phyloP scores from a whole-genome alignment of 2,797 vertebrate genomes.

The Poecilia picta region DNA sequence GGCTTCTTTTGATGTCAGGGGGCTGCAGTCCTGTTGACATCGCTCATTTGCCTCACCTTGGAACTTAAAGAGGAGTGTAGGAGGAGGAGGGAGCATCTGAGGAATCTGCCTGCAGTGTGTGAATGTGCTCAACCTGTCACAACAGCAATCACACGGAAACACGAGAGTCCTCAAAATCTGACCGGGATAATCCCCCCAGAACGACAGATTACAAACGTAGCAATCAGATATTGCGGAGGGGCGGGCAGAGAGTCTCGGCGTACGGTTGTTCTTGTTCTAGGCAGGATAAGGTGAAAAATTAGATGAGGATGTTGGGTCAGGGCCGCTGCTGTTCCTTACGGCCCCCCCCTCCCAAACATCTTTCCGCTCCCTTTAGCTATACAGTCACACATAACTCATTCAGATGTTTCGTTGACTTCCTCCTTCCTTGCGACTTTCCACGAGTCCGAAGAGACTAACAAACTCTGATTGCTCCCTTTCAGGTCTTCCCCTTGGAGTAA shows the following conservation, averaged over 20 bases:
- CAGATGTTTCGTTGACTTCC: constrained; percentile 35
- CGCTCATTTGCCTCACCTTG: constrained; percentile 52
- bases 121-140: constrained; percentile 33
- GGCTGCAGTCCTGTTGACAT: constrained; percentile 55
- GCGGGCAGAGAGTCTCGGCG: constrained; percentile 40
- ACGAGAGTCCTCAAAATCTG: constrained; percentile 64
- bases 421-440: constrained; percentile 26
- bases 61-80: neutral
- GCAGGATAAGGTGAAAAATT: constrained; percentile 48
- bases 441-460: constrained; percentile 50
- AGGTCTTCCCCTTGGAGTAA: constrained; percentile 84
- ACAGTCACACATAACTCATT: constrained; percentile 36
- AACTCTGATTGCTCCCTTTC: constrained; percentile 62
- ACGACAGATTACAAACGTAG: constrained; percentile 70
- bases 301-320: constrained; percentile 44
- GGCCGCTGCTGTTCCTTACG: neutral
- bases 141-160: constrained; percentile 57
- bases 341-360: neutral
- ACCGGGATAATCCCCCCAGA: constrained; percentile 65
- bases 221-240: constrained; percentile 57
- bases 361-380: neutral
- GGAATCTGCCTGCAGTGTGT: constrained; percentile 23
- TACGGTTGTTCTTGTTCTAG: constrained; percentile 41
- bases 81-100: constrained; percentile 15
- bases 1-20: constrained; percentile 43